Evolutionary conservation across 2,113 vertebrate genomes (phyloP).

Genomic region (Bettongia penicillata): DNA sequence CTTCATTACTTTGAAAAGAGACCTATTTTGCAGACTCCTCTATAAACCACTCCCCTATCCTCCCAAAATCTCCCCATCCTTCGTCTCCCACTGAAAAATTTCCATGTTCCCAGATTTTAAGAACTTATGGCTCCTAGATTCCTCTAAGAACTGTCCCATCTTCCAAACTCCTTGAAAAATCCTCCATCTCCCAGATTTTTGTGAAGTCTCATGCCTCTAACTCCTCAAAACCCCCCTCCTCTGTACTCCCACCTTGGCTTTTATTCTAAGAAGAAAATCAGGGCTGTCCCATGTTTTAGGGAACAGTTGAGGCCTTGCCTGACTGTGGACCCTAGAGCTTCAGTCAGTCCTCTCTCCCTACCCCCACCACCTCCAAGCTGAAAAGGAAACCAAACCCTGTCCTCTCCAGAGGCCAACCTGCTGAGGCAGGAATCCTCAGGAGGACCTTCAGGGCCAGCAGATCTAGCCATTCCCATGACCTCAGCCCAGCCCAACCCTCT

Average conservation of each 20-base stretch:
- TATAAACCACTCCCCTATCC: neutral
- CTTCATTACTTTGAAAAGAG: neutral
- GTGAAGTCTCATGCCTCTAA: neutral
- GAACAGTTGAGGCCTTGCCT: neutral
- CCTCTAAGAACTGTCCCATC: neutral
- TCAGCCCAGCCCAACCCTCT: neutral
- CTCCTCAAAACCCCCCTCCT: neutral
- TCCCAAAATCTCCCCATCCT: neutral
- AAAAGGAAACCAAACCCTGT: slow-evolving; percentile 80
- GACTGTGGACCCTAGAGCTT: neutral
- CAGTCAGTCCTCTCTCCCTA: neutral
- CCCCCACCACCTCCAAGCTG: neutral
- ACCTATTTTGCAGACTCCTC: neutral
- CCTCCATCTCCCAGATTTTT: neutral
- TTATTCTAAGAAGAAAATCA: neutral
- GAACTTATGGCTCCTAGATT: neutral
- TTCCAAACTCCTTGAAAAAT: neutral
- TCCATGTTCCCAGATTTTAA: neutral
- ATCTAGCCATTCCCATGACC: slow-evolving; percentile 73
- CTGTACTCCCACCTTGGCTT: neutral
- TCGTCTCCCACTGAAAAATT: neutral
- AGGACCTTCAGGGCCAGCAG: slow-evolving; percentile 49
- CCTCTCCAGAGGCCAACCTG: slow-evolving; percentile 81
- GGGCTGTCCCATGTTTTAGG: neutral
- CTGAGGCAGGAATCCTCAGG: slow-evolving; percentile 81